Percentiles rank a stretch among this genome's conserved stretches.
phyloP scores from a whole-genome alignment of 1,140 invertebrate genomes.

The Dryas iulia region DNA sequence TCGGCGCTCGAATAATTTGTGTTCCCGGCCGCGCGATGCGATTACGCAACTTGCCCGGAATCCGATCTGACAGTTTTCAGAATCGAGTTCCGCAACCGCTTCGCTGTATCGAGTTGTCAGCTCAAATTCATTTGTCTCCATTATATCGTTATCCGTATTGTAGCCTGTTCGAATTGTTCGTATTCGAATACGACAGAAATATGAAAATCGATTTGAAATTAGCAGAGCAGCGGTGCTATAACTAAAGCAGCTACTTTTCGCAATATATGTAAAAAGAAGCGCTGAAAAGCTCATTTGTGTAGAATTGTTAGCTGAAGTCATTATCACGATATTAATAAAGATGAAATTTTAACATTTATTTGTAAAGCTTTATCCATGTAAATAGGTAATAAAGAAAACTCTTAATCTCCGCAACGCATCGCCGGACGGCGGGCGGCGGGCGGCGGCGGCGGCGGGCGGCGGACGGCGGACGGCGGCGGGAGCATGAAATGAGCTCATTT shows the following conservation, averaged over 20 bases:
- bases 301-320: neutral
- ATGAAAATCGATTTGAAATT: neutral
- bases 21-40: slow-evolving; percentile 68
- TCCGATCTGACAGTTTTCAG: slow-evolving; percentile 59
- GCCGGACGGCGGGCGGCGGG: neutral
- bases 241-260: neutral
- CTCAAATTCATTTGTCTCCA: slow-evolving; percentile 47
- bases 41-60: slow-evolving; percentile 68
- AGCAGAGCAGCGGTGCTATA: neutral
- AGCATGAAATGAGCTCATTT: slow-evolving; percentile 72
- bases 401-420: slow-evolving; percentile 46
- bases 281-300: neutral
- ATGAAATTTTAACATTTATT: slow-evolving; percentile 37
- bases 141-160: neutral
- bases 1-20: slow-evolving; percentile 75
- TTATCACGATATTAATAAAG: slow-evolving; percentile 14
- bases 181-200: neutral
- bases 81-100: slow-evolving; percentile 62
- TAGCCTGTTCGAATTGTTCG: neutral
- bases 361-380: slow-evolving; percentile 41
- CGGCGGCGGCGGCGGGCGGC: slow-evolving; percentile 1
- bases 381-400: slow-evolving; percentile 56
- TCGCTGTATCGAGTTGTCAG: slow-evolving; percentile 44
- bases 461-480: slow-evolving; percentile 4
- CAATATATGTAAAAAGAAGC: neutral